A percentile compares a stretch with the other conserved stretches of the same genome.
phyloP scores from a whole-genome alignment of 2,113 vertebrate genomes.

The Baryphthengus martii region DNA sequence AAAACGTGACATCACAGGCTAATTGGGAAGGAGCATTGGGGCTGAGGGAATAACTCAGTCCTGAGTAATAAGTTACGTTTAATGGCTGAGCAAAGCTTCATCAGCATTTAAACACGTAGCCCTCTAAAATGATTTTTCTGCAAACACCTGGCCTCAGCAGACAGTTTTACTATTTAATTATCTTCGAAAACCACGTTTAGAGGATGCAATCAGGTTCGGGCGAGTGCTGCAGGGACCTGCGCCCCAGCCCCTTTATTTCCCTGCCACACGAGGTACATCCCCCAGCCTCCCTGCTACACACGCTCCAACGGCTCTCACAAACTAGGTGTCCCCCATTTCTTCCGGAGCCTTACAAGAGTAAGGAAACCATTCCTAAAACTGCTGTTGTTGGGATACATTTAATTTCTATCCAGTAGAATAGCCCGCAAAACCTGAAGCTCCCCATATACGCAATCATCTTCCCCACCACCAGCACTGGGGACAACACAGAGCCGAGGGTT shows the following conservation, averaged over 20 bases:
- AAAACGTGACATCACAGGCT: constrained; percentile 66
- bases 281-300: not conserved
- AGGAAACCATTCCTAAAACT: not conserved
- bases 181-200: not conserved
- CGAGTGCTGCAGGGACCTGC: not conserved
- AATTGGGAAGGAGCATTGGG: constrained; percentile 29
- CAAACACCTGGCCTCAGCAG: constrained; percentile 17
- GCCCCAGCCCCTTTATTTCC: not conserved
- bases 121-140: constrained; percentile 1
- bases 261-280: not conserved
- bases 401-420: rapidly evolving
- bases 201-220: not conserved
- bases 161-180: not conserved
- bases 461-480: rapidly evolving
- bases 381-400: not conserved
- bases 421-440: not conserved
- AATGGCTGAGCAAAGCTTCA: constrained; percentile 13
- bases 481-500: not conserved
- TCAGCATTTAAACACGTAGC: not conserved
- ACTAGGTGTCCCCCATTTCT: not conserved
- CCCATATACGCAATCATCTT: rapidly evolving
- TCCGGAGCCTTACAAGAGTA: not conserved
- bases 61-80: constrained; percentile 9
- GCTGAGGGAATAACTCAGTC: constrained; percentile 22
- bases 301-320: not conserved